Conservation (phyloP, 2,888 invertebrate genomes). For the Acleris laterana region DNA sequence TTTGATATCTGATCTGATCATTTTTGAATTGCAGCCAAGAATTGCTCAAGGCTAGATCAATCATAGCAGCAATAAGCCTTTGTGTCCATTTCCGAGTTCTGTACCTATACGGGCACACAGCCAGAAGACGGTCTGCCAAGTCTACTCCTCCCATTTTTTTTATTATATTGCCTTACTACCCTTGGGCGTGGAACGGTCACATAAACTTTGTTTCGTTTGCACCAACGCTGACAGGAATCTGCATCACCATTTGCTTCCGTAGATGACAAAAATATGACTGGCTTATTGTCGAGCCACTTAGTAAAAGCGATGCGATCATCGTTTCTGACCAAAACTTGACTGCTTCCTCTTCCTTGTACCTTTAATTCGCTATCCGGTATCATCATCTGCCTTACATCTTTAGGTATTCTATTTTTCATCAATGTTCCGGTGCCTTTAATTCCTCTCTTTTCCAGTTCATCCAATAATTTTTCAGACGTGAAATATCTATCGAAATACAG, state of each 20-base stretch:
- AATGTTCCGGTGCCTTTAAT: too few species aligned
- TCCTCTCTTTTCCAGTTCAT: too few species aligned
- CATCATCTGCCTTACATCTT: too few species aligned
- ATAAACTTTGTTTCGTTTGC: slow-evolving; percentile 34
- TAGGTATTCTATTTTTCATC: too few species aligned
- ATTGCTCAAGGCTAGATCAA: slow-evolving; percentile 36
- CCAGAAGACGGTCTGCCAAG: slow-evolving; percentile 32
- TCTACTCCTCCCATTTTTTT: slow-evolving; percentile 34
- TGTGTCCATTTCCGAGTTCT: too few species aligned
- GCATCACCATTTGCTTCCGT: slow-evolving; percentile 25
- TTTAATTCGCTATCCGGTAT: not conserved
- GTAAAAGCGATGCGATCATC: not conserved
- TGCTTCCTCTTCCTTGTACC: not conserved
- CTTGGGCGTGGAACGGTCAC: slow-evolving; percentile 20
- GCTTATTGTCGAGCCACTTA: slow-evolving; percentile 18
- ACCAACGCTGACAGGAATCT: slow-evolving; percentile 34
- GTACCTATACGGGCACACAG: slow-evolving; percentile 32
- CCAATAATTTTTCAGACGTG: too few species aligned
- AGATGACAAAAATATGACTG: slow-evolving; percentile 31
- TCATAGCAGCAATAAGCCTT: slow-evolving; percentile 23
- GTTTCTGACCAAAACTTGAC: not conserved
- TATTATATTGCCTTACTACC: slow-evolving; percentile 23
- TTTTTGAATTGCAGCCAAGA: slow-evolving; percentile 36
- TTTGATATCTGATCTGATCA: not conserved
- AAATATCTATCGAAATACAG: too few species aligned